A percentile compares a stretch with the other conserved stretches of the same genome.
phyloP scores from a whole-genome alignment of 2,888 invertebrate species.

The Lasioglossum zephyrum region DNA sequence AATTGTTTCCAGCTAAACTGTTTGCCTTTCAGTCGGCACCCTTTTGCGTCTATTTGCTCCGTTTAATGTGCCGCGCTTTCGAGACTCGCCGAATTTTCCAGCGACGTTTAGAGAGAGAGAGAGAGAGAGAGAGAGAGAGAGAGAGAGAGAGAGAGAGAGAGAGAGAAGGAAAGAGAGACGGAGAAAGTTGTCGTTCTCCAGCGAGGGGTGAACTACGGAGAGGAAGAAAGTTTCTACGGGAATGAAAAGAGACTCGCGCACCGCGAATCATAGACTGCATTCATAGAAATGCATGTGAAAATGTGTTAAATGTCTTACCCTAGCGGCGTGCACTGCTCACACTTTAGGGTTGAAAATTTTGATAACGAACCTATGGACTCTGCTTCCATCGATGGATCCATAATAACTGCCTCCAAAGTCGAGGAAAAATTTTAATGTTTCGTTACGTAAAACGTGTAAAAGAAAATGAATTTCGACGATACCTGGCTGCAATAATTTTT shows the following conservation, averaged over 20 bases:
- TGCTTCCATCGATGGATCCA: neutral
- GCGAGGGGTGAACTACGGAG: slow-evolving; percentile 27
- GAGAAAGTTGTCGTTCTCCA: slow-evolving; percentile 19
- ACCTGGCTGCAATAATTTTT: neutral
- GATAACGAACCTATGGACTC: neutral
- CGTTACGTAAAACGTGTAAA: neutral
- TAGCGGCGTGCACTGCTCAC: neutral
- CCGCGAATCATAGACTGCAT: neutral
- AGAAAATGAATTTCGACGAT: neutral
- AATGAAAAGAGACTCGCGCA: neutral
- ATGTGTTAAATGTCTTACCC: neutral
- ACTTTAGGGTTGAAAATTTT: neutral
- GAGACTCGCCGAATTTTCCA: slow-evolving; percentile 71
- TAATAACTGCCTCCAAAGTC: neutral
- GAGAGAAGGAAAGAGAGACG: neutral
- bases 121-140: neutral
- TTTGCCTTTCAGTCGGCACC: slow-evolving; percentile 84
- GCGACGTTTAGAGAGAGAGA: slow-evolving; percentile 20
- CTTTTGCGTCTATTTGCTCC: slow-evolving; percentile 82
- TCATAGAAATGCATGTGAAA: neutral
- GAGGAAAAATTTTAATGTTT: neutral
- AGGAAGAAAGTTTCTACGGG: slow-evolving; percentile 32
- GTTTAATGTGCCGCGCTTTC: slow-evolving; percentile 77
- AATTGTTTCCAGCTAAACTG: slow-evolving; percentile 85
- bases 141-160: neutral